Percentiles rank a stretch among this genome's conserved stretches.
Evolutionary conservation across 2,797 vertebrate genomes (phyloP).

Genomic region (Rhincodon typus): DNA sequence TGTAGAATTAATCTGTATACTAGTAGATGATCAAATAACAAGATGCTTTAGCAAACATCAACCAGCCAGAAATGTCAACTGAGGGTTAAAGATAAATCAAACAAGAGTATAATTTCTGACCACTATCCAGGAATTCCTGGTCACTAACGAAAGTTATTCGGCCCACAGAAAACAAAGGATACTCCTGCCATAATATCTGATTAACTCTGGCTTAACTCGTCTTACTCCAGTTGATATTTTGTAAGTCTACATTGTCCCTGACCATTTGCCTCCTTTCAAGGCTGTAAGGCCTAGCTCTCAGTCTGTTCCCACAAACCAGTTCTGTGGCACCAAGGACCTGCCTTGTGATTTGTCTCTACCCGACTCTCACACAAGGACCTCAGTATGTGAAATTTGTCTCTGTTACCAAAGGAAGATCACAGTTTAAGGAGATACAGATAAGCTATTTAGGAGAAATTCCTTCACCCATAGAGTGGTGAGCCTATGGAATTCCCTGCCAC

Average conservation of each 20-base stretch:
- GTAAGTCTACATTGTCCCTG: not conserved
- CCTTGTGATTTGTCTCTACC: not conserved
- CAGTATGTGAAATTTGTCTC: too few relatives aligned
- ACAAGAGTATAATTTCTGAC: not conserved
- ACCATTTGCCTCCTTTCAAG: not conserved
- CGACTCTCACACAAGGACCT: not conserved
- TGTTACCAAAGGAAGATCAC: not conserved
- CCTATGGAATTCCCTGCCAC: too few relatives aligned
- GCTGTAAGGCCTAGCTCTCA: not conserved
- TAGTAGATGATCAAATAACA: not conserved
- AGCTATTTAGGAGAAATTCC: too few relatives aligned
- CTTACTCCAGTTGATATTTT: not conserved
- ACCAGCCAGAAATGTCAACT: not conserved
- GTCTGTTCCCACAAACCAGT: not conserved
- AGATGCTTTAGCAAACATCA: not conserved
- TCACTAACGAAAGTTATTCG: not conserved
- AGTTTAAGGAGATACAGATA: not conserved
- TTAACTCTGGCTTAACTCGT: not conserved
- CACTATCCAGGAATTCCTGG: not conserved
- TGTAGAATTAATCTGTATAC: not conserved
- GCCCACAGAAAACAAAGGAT: not conserved
- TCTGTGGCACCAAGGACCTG: not conserved
- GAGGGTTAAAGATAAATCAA: not conserved
- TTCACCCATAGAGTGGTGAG: too few relatives aligned
- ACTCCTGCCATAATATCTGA: not conserved